Conservation (phyloP, 2,888 invertebrate genomes). For the Podotricha telesiphe region DNA sequence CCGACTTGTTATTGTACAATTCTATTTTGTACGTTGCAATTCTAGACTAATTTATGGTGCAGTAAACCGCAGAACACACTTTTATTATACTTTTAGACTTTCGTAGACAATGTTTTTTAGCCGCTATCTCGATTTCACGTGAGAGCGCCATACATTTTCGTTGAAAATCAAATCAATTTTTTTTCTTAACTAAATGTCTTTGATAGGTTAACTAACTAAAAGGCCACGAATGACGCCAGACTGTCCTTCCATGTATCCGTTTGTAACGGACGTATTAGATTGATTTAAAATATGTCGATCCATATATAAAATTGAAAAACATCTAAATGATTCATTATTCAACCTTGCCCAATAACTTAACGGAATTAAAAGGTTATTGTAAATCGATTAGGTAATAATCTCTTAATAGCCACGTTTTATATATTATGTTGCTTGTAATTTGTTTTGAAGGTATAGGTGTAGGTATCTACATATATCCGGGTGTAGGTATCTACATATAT, state of each 20-base stretch:
- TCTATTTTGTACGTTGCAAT: constrained; percentile 59
- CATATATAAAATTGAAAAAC: constrained; percentile 28
- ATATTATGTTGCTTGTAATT: constrained; percentile 8
- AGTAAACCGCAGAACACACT: constrained; percentile 45
- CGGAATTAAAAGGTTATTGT: constrained; percentile 34
- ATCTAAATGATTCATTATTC: constrained; percentile 36
- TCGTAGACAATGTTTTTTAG: constrained; percentile 40
- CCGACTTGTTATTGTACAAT: constrained; percentile 54
- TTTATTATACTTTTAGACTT: constrained; percentile 39
- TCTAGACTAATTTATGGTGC: constrained; percentile 52
- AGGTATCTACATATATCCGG: constrained; percentile 14
- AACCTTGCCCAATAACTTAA: constrained; percentile 38
- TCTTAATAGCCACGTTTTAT: constrained; percentile 13
- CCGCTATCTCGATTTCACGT: constrained; percentile 33
- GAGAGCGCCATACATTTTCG: constrained; percentile 10
- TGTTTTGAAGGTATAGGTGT: constrained; percentile 10
- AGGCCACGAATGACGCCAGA: constrained; percentile 23
- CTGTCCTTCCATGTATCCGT: constrained; percentile 37
- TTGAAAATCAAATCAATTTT: background rate
- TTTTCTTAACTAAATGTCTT: background rate
- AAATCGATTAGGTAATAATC: constrained; percentile 29
- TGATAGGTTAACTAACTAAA: constrained; percentile 10
- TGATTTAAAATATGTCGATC: constrained; percentile 27
- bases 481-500: constrained; percentile 19
- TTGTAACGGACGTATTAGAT: constrained; percentile 34